These are phyloP conservation scores for Eublepharis macularius DNA, from an alignment of 2,113 vertebrate species.

Conservation along the genomic window DNA sequence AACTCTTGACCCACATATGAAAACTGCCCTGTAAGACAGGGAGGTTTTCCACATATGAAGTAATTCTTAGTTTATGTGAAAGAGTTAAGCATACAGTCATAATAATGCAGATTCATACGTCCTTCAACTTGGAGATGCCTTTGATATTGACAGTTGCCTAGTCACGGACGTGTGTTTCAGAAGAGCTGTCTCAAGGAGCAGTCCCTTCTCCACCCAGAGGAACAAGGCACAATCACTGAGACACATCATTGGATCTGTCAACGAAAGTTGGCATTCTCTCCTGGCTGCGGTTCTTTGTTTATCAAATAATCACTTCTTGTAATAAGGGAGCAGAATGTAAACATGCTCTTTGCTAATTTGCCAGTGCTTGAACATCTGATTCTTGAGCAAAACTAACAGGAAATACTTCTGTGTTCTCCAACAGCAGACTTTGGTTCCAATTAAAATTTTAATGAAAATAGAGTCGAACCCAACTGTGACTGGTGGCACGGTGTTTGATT, in stretches of 20 bases:
- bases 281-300: slow-evolving; percentile 53
- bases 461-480: slow-evolving; percentile 56
- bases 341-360: slow-evolving; percentile 70
- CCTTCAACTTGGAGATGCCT: background rate
- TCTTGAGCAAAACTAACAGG: slow-evolving; percentile 56
- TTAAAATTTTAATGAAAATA: slow-evolving; percentile 72
- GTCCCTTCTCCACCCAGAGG: slow-evolving; percentile 3
- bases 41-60: background rate
- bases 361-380: slow-evolving; percentile 61
- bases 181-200: slow-evolving; percentile 6
- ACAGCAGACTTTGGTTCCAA: slow-evolving; percentile 67
- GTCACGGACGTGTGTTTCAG: slow-evolving; percentile 36
- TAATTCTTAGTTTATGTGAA: background rate
- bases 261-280: slow-evolving; percentile 39
- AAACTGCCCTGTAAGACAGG: no score
- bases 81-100: no score
- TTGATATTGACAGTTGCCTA: slow-evolving; percentile 17
- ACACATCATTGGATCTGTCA: slow-evolving; percentile 45
- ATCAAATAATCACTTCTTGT: slow-evolving; percentile 67
- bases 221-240: slow-evolving; percentile 42
- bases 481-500: slow-evolving; percentile 50
- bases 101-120: background rate
- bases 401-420: slow-evolving; percentile 65
- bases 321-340: slow-evolving; percentile 62
- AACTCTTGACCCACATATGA: no score